phyloP scores from a whole-genome alignment of 1,140 invertebrate genomes.

The Euura lappo region DNA sequence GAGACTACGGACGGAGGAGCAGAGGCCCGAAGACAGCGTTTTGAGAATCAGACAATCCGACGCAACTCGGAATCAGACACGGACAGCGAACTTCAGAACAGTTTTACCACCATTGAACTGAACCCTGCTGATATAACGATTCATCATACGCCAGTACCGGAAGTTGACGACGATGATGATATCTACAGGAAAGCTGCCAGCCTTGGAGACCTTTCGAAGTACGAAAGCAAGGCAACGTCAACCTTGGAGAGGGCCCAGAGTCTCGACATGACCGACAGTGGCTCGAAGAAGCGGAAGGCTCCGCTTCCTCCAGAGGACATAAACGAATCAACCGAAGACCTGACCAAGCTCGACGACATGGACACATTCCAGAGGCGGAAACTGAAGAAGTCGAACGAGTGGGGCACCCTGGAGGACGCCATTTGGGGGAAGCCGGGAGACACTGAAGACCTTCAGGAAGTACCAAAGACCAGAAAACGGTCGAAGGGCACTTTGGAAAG shows the following conservation, averaged over 20 bases:
- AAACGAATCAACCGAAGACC: constrained; percentile 67
- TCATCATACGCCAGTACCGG: constrained; percentile 69
- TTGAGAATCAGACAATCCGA: constrained; percentile 33
- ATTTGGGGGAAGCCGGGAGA: constrained; percentile 60
- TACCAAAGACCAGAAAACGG: constrained; percentile 29
- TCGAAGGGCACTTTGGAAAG: constrained; percentile 46
- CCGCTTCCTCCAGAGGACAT: constrained; percentile 61
- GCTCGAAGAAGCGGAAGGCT: constrained; percentile 73
- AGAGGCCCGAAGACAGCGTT: constrained; percentile 32
- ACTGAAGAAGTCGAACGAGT: constrained; percentile 75
- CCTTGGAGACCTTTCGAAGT: constrained; percentile 78
- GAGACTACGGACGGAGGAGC: constrained; percentile 33
- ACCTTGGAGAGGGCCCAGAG: constrained; percentile 82
- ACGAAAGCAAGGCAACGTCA: constrained; percentile 67
- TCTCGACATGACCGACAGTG: constrained; percentile 76
- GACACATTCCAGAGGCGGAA: constrained; percentile 71
- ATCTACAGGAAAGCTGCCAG: constrained; percentile 80
- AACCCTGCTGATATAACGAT: constrained; percentile 78
- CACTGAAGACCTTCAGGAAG: not conserved
- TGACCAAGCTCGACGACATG: constrained; percentile 68
- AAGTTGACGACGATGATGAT: constrained; percentile 65
- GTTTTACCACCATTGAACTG: constrained; percentile 69
- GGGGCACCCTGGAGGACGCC: constrained; percentile 78
- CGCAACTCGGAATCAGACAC: constrained; percentile 63
- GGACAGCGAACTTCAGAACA: constrained; percentile 56